Percentiles rank a stretch among this genome's conserved stretches.
These are phyloP conservation scores for Corbicula japonica DNA, from an alignment of 2,888 invertebrate species.

Conservation along the genomic window DNA sequence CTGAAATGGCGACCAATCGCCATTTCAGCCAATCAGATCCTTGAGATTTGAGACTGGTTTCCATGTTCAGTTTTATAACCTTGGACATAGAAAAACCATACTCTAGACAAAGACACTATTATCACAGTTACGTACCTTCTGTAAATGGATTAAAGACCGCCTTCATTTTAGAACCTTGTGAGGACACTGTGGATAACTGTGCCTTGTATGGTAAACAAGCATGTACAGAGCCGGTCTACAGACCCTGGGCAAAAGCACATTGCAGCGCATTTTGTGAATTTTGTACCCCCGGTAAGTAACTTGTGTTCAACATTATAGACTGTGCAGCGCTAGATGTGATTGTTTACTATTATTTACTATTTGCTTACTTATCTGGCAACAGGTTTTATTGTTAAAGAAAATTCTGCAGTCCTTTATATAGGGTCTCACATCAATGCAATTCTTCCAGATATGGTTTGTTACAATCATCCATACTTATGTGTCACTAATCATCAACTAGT, in stretches of 20 bases:
- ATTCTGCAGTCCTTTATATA: no score
- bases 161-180: slow-evolving; percentile 62
- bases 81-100: background rate
- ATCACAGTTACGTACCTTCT: background rate
- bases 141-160: background rate
- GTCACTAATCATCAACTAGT: no score
- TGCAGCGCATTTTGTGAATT: slow-evolving; percentile 71
- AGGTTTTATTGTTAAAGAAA: no score
- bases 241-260: slow-evolving; percentile 71
- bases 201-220: slow-evolving; percentile 55
- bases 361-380: no score
- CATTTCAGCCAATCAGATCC: background rate
- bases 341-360: no score
- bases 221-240: slow-evolving; percentile 51
- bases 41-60: background rate
- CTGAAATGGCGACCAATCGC: background rate
- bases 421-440: no score
- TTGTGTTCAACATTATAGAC: no score
- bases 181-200: slow-evolving; percentile 70
- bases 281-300: slow-evolving; percentile 56
- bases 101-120: background rate
- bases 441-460: no score
- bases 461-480: no score
- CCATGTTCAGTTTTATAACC: background rate
- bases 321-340: no score